Conservation (phyloP, 2,888 invertebrate species). For the Drosophila monieri region DNA sequence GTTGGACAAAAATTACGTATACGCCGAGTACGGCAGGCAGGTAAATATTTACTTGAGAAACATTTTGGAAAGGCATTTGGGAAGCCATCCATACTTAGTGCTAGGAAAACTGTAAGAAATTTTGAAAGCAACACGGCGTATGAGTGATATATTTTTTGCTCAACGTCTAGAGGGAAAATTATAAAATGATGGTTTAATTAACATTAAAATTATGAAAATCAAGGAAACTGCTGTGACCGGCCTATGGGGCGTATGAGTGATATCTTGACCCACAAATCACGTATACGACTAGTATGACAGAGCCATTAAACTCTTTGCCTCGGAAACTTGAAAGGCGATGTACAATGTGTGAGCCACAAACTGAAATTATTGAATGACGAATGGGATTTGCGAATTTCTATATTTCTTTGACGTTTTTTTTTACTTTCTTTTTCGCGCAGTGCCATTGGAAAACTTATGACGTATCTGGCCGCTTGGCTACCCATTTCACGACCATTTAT, state of each 20-base stretch:
- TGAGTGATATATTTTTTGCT: neutral
- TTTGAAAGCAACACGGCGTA: neutral
- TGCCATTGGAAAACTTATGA: constrained; percentile 23
- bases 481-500: constrained; percentile 24
- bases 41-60: neutral
- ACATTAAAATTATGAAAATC: no score
- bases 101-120: no score
- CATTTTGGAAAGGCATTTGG: neutral
- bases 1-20: neutral
- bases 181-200: no score
- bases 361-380: neutral
- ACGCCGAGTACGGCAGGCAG: neutral
- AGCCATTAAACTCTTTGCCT: neutral
- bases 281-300: neutral
- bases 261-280: neutral
- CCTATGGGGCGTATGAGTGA: neutral
- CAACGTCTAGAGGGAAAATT: no score
- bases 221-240: neutral
- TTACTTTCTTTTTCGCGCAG: constrained; percentile 5
- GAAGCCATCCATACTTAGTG: no score
- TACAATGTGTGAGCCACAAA: neutral
- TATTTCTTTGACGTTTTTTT: neutral
- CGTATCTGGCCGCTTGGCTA: constrained; percentile 32
- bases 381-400: neutral
- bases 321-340: no score